A percentile compares a stretch with the other conserved stretches of the same genome.
Evolutionary conservation across 1,140 invertebrate species (phyloP).

Genomic region (Agrypnia vestita): DNA sequence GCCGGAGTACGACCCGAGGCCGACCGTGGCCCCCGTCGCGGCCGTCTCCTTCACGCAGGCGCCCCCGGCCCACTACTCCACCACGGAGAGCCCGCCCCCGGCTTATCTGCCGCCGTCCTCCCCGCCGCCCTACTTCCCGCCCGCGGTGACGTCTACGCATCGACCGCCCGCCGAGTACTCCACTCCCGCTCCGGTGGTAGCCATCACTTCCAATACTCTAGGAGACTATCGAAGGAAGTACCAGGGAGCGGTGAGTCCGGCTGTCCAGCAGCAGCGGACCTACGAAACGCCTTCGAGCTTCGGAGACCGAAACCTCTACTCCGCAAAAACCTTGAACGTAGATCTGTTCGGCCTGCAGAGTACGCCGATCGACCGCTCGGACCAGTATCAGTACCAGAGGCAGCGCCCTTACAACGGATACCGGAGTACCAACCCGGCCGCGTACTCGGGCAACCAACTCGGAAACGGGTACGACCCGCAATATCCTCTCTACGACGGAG

Average conservation of each 20-base stretch:
- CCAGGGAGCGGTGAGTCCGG: not conserved
- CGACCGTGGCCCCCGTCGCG: slow-evolving; percentile 68
- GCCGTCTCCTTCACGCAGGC: slow-evolving; percentile 62
- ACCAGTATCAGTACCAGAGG: slow-evolving; percentile 52
- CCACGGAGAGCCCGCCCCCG: slow-evolving; percentile 42
- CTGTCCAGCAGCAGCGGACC: not conserved
- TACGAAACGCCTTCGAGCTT: slow-evolving; percentile 32
- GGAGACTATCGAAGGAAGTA: slow-evolving; percentile 53
- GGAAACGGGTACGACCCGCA: slow-evolving; percentile 75
- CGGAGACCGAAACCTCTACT: slow-evolving; percentile 44
- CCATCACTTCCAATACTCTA: slow-evolving; percentile 56
- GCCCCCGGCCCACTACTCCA: slow-evolving; percentile 64
- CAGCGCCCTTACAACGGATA: slow-evolving; percentile 42
- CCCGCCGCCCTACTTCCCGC: slow-evolving; percentile 14
- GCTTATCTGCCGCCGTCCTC: slow-evolving; percentile 2
- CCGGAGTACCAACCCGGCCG: slow-evolving; percentile 52
- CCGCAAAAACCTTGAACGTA: slow-evolving; percentile 54
- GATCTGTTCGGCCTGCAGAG: slow-evolving; percentile 55
- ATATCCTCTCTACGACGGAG: slow-evolving; percentile 80
- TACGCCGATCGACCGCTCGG: slow-evolving; percentile 55
- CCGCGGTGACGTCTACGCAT: slow-evolving; percentile 7
- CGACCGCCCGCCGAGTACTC: slow-evolving; percentile 42
- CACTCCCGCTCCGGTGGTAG: slow-evolving; percentile 59
- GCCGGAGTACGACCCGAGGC: slow-evolving; percentile 65
- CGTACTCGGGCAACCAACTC: slow-evolving; percentile 62